phyloP scores from a whole-genome alignment of 2,888 invertebrate genomes.

The Euzophera pinguis region DNA sequence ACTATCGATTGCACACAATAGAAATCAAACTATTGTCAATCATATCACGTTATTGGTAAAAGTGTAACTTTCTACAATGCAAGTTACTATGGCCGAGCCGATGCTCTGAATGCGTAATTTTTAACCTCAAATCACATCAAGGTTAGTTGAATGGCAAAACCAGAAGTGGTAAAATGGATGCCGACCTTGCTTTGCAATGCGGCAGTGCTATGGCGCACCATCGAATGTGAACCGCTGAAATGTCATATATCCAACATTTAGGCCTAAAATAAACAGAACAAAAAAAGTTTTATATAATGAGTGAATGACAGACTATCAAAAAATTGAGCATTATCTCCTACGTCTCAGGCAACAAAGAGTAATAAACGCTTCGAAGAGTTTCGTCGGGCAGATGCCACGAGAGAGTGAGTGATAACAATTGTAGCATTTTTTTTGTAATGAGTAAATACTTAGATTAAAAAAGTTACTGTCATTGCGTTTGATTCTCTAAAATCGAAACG shows the following conservation, averaged over 20 bases:
- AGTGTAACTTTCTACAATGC: constrained; percentile 59
- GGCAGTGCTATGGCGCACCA: constrained; percentile 26
- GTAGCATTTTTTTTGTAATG: too few relatives aligned
- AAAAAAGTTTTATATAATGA: too few relatives aligned
- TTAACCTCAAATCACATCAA: constrained; percentile 60
- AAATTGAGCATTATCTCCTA: too few relatives aligned
- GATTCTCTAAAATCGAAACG: too few relatives aligned
- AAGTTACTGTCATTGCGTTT: too few relatives aligned
- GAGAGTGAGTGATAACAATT: too few relatives aligned
- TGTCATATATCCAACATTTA: background rate
- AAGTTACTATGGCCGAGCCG: constrained; percentile 31
- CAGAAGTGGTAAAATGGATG: constrained; percentile 61
- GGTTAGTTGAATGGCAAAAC: constrained; percentile 56
- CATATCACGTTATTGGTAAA: constrained; percentile 65
- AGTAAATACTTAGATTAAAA: too few relatives aligned
- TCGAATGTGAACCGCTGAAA: constrained; percentile 3
- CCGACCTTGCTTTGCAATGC: constrained; percentile 60
- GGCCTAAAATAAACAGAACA: background rate
- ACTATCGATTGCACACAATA: constrained; percentile 20
- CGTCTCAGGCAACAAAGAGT: too few relatives aligned
- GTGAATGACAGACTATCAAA: too few relatives aligned
- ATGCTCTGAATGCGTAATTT: constrained; percentile 54
- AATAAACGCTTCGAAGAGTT: too few relatives aligned
- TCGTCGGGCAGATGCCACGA: too few relatives aligned
- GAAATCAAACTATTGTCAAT: constrained; percentile 41